These are phyloP conservation scores for Fragum sueziense DNA, from an alignment of 2,888 invertebrate species.

Conservation along the genomic window DNA sequence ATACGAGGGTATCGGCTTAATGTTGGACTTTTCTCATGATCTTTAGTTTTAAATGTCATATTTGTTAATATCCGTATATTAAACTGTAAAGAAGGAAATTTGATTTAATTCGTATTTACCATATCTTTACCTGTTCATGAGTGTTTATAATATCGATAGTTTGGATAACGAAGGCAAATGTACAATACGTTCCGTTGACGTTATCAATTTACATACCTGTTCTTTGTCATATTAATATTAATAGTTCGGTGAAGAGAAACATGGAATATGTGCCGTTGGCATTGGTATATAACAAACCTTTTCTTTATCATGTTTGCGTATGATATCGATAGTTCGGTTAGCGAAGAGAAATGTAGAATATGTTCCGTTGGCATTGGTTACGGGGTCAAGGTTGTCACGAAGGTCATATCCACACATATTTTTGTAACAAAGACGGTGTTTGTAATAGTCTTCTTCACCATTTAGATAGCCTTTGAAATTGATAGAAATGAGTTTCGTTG, in stretches of 20 bases:
- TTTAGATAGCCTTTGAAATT: constrained; percentile 55
- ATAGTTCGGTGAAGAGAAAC: neutral
- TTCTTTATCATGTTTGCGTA: neutral
- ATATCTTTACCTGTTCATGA: too few species aligned
- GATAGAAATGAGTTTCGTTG: too few species aligned
- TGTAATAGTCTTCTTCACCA: constrained; percentile 54
- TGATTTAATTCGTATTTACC: too few species aligned
- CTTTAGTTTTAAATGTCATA: too few species aligned
- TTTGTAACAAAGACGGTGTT: constrained; percentile 29
- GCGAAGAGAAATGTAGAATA: constrained; percentile 1
- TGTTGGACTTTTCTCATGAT: too few species aligned
- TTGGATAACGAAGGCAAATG: too few species aligned
- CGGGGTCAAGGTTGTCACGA: constrained; percentile 3
- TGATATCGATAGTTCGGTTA: neutral
- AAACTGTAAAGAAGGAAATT: neutral
- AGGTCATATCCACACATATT: constrained; percentile 12
- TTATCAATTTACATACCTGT: too few species aligned
- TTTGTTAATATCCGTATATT: too few species aligned
- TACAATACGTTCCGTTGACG: too few species aligned
- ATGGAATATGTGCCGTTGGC: constrained; percentile 7
- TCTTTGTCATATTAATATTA: neutral
- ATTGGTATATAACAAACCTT: constrained; percentile 6
- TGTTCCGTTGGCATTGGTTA: constrained; percentile 11
- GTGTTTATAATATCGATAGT: too few species aligned
- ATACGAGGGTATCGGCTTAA: too few species aligned